These are phyloP conservation scores for Acomys russatus DNA, from an alignment of 2,797 vertebrate genomes.

Conservation along the genomic window DNA sequence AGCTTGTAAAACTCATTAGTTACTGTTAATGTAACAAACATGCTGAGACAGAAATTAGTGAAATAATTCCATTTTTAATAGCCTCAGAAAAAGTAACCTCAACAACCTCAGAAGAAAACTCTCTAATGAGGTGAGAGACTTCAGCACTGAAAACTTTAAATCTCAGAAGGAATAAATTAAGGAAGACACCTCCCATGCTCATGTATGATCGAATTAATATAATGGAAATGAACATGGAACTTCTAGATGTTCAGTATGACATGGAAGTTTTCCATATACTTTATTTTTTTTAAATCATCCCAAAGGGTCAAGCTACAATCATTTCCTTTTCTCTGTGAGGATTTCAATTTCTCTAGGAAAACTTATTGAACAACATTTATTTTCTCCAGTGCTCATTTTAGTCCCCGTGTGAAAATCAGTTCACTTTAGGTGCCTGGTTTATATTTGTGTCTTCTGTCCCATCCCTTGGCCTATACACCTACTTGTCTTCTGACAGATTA, in stretches of 20 bases:
- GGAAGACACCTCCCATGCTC: too few relatives aligned
- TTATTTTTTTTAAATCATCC: conserved; percentile 6
- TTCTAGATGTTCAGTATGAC: background rate
- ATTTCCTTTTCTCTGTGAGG: background rate
- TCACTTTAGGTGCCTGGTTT: background rate
- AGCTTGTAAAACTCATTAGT: background rate
- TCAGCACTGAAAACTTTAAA: background rate
- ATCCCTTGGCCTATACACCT: too few relatives aligned
- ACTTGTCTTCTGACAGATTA: background rate
- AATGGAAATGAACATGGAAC: background rate
- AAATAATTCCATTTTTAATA: background rate
- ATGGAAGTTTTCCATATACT: background rate
- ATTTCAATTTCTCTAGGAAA: background rate
- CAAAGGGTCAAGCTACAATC: too few relatives aligned
- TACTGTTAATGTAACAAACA: background rate
- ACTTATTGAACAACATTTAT: background rate
- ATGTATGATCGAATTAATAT: background rate
- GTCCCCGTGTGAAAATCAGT: background rate
- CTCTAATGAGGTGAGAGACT: background rate
- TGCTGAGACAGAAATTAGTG: background rate
- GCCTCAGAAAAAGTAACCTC: background rate
- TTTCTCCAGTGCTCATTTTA: background rate
- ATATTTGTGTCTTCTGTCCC: background rate
- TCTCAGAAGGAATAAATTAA: background rate
- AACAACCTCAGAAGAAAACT: background rate